Base-by-base conservation (phyloP, 2,113 vertebrate genomes). In the Lophura nycthemera region DNA sequence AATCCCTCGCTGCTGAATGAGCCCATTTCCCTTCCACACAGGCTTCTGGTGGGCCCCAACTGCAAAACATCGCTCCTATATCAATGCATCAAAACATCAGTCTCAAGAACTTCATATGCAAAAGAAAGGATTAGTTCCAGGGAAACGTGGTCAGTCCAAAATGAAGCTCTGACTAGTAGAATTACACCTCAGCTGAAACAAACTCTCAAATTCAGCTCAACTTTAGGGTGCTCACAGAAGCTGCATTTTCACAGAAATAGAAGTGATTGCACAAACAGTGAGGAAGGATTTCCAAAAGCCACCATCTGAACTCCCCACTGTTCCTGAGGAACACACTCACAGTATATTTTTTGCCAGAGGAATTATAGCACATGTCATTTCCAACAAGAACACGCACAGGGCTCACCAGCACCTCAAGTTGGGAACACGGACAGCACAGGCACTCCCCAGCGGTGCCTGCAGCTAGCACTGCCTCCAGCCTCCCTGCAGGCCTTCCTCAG, bases 261-360 rank as follows among this genome's bases (percentile, higher is more conserved):
- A 91, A 91, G 47, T 5, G 50, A 86, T 20, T 42, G 72, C 74
- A 86, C 83, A 90, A 93, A 80, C 43, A 74, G 75, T 0, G 1
- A 83, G 50, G 72, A 73, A 83, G 69, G 60, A 66, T 71, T 93
- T 88, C 83, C 86, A 47, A 80, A 67, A 93, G 76, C 72, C 25
- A 0, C 83, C 90, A 78, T 77, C 83, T 36, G 72, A 93, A 78
- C 86, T 90, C 76, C 3, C 79, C 6, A 14, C 57, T 88, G 72
- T 18, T 86, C 59, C 69, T 0, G 0, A 74, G 72, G 57, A 95
- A 78, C 3, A 3, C 36, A 9, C 78, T 93, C 88, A 86, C 90
- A 81, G 83, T 88, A 25, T 88, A 83, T 85, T 89, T 92, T 92
- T 93, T 83, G 82, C 92, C 79, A 60, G 60, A 67, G 82, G 65